Conservation (phyloP, 2,888 invertebrate genomes). For the Tridacna crocea region DNA sequence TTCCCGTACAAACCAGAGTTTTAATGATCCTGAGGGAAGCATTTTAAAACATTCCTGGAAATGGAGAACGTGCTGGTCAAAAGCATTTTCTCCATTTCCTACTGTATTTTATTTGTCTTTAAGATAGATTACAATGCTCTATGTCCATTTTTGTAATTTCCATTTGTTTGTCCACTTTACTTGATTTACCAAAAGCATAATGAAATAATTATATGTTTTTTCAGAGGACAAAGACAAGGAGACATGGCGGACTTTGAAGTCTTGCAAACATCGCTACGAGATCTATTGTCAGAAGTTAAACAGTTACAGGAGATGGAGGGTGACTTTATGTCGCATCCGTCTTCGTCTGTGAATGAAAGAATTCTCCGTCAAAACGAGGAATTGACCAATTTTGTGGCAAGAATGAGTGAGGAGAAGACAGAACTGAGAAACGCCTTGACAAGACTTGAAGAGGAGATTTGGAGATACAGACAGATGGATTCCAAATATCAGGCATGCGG, state of each 20-base stretch:
- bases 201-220: neutral
- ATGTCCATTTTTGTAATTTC: no score
- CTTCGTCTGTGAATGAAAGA: slow-evolving; percentile 71
- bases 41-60: no score
- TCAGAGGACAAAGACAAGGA: slow-evolving; percentile 8
- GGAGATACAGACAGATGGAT: slow-evolving; percentile 68
- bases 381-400: slow-evolving; percentile 74
- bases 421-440: slow-evolving; percentile 73
- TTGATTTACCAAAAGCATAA: no score
- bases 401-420: slow-evolving; percentile 78
- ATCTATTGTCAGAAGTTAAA: slow-evolving; percentile 70
- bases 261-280: slow-evolving; percentile 63
- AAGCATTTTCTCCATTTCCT: no score
- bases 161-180: no score
- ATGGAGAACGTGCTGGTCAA: no score
- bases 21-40: no score
- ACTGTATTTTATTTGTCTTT: no score
- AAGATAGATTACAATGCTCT: no score
- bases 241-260: slow-evolving; percentile 41
- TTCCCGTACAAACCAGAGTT: no score
- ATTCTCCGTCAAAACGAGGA: slow-evolving; percentile 80
- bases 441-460: slow-evolving; percentile 75
- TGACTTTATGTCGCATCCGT: slow-evolving; percentile 57
- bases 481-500: slow-evolving; percentile 51
- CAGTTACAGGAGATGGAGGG: slow-evolving; percentile 69